phyloP scores from a whole-genome alignment of 2,888 invertebrate genomes.

The Parthenolecanium corni region DNA sequence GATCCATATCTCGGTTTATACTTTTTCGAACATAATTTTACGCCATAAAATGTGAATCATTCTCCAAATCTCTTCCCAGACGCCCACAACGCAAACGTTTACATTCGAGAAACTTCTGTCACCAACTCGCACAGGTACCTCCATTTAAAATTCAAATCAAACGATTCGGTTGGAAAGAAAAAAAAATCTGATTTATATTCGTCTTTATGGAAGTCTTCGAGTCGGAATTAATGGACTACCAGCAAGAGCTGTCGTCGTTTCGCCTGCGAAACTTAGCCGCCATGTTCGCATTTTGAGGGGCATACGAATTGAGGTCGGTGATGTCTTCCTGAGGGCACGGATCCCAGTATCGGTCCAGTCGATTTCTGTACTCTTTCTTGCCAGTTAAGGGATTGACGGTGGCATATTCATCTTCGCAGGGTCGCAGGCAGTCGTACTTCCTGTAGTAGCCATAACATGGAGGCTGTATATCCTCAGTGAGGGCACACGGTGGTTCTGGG shows the following conservation, averaged over 20 bases:
- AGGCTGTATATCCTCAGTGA: conserved; percentile 4
- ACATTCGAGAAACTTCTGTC: neutral
- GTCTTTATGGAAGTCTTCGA: no score
- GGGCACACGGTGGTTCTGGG: conserved; percentile 9
- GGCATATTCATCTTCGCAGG: conserved; percentile 18
- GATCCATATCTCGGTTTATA: no score
- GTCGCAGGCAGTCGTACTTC: conserved; percentile 20
- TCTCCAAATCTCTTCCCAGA: no score
- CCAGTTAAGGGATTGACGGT: neutral
- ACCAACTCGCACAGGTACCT: no score
- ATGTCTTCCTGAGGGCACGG: neutral
- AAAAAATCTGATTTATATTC: no score
- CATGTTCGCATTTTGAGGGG: neutral
- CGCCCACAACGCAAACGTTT: neutral
- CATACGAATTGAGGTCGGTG: conserved; percentile 5
- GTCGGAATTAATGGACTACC: no score
- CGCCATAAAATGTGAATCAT: no score
- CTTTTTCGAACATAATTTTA: no score
- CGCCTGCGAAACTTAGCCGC: neutral
- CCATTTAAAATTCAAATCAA: no score
- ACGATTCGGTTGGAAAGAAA: no score
- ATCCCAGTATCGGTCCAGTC: conserved; percentile 13
- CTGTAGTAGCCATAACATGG: conserved; percentile 16
- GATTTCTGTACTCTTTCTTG: neutral
- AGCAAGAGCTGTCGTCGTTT: neutral